phyloP scores from a whole-genome alignment of 2,113 vertebrate genomes.

The Galbula dea region DNA sequence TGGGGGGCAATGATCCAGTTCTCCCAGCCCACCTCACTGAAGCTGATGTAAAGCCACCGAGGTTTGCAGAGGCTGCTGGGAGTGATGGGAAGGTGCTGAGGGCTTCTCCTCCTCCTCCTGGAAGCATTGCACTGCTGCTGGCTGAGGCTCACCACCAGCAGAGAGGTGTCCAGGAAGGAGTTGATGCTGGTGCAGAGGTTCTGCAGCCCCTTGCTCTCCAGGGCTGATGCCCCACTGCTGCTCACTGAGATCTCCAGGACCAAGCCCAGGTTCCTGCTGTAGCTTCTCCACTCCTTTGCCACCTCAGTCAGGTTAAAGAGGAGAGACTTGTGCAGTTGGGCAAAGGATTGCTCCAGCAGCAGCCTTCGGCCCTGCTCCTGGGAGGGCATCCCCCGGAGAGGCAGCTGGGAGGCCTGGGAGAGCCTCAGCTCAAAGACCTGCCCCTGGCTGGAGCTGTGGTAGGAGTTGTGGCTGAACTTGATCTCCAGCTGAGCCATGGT shows the following conservation, averaged over 20 bases:
- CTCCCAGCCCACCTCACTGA: slow-evolving; percentile 94
- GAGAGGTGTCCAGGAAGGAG: slow-evolving; percentile 66
- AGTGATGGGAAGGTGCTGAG: neutral
- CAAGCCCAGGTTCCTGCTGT: slow-evolving; percentile 70
- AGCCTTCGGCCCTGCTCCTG: slow-evolving; percentile 38
- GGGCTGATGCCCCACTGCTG: rapidly evolving
- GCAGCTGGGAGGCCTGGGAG: slow-evolving; percentile 37
- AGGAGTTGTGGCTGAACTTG: slow-evolving; percentile 70
- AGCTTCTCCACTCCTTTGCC: slow-evolving; percentile 59
- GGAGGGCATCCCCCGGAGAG: slow-evolving; percentile 45
- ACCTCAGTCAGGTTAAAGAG: slow-evolving; percentile 77
- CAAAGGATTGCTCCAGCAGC: slow-evolving; percentile 76
- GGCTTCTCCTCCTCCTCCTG: slow-evolving; percentile 64
- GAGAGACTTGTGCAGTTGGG: slow-evolving; percentile 63
- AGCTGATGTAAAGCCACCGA: slow-evolving; percentile 87
- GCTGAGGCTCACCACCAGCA: slow-evolving; percentile 84
- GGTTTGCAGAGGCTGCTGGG: slow-evolving; percentile 82
- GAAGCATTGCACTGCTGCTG: slow-evolving; percentile 71
- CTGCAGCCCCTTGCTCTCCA: rapidly evolving
- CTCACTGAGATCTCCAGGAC: slow-evolving; percentile 67
- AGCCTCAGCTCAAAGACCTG: slow-evolving; percentile 75
- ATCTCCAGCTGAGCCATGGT: slow-evolving; percentile 85
- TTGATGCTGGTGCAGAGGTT: neutral
- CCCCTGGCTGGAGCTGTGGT: neutral
- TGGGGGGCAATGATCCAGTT: slow-evolving; percentile 95